Conservation (phyloP, 53 echinoderm and acorn worm genomes). For the Luidia sarsii region DNA sequence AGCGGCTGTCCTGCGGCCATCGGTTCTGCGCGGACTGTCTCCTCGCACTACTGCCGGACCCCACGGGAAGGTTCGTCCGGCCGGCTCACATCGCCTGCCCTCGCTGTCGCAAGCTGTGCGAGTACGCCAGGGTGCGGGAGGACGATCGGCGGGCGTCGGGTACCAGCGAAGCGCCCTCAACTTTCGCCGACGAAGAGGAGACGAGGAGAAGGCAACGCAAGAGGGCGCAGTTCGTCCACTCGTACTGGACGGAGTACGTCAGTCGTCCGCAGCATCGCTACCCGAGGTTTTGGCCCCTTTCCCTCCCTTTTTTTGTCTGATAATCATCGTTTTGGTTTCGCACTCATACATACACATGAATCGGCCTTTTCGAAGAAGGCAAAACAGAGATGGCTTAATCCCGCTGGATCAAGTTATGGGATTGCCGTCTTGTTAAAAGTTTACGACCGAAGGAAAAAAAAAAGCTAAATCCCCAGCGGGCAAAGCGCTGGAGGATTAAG, state of each 20-base stretch:
- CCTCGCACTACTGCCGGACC: conserved; percentile 20
- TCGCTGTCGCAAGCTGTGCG: conserved; percentile 4
- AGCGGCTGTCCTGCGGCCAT: conserved; percentile 20
- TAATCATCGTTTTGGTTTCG: too few species aligned
- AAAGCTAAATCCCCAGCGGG: too few species aligned
- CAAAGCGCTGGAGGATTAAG: too few species aligned
- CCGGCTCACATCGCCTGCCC: conserved; percentile 30
- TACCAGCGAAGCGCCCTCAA: background rate
- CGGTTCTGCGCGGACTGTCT: conserved; percentile 30
- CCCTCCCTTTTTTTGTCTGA: too few species aligned
- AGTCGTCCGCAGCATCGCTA: background rate
- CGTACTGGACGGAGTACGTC: background rate
- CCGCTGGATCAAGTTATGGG: too few species aligned
- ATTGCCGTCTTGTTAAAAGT: too few species aligned
- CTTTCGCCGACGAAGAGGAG: conserved; percentile 1
- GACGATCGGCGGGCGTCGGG: background rate
- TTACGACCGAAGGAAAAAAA: too few species aligned
- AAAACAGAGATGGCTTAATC: too few species aligned
- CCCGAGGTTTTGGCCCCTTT: too few species aligned
- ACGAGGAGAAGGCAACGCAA: conserved; percentile 10
- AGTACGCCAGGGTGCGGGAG: background rate
- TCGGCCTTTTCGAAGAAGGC: too few species aligned
- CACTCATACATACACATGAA: too few species aligned
- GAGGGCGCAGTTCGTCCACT: conserved; percentile 38
- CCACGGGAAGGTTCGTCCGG: background rate